Conservation (phyloP, 2,113 vertebrate species). For the Pollimyrus isidori region DNA sequence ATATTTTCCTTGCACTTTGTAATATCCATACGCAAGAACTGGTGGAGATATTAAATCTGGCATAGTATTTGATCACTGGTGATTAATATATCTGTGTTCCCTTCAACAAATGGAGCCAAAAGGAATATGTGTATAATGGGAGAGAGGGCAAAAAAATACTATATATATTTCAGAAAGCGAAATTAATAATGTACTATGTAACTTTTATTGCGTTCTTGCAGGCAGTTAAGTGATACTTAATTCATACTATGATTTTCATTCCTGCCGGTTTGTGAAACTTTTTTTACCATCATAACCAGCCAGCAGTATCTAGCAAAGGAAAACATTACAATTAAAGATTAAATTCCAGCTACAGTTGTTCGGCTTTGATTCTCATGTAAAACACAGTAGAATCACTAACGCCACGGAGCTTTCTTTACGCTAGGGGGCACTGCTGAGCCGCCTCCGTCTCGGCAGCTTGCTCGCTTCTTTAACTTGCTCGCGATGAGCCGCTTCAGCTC, state of each 20-base stretch:
- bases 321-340: background rate
- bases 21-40: background rate
- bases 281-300: background rate
- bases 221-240: background rate
- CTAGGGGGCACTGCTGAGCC: conserved; percentile 45
- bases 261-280: background rate
- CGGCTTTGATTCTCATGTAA: background rate
- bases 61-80: background rate
- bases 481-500: conserved; percentile 21
- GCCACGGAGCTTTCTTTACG: background rate
- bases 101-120: background rate
- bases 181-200: background rate
- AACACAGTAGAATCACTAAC: background rate
- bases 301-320: background rate
- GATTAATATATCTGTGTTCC: background rate
- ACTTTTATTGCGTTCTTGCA: background rate
- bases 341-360: background rate
- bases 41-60: background rate
- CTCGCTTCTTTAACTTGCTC: conserved; percentile 4
- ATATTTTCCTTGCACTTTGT: background rate
- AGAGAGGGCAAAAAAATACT: background rate
- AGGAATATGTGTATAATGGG: background rate
- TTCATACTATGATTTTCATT: background rate
- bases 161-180: background rate
- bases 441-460: conserved; percentile 28